Evolutionary conservation across 2,888 invertebrate genomes (phyloP).

Genomic region (Acronicta alni): DNA sequence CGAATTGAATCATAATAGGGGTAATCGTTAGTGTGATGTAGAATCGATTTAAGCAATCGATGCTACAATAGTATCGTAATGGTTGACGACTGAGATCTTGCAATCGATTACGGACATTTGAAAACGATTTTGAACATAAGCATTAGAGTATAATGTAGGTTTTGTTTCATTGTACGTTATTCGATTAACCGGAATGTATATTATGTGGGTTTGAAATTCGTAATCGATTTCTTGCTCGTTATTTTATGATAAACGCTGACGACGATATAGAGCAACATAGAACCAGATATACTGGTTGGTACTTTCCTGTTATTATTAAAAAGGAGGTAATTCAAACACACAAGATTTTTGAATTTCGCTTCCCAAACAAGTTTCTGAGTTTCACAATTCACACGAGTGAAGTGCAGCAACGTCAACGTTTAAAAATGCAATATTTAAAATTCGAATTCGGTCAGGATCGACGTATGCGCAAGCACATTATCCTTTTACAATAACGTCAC

Average conservation of each 20-base stretch:
- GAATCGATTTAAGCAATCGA: conserved; percentile 45
- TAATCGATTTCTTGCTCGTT: conserved; percentile 1
- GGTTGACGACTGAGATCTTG: conserved; percentile 33
- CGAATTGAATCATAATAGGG: conserved; percentile 35
- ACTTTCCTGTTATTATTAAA: too few relatives aligned
- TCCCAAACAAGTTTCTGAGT: not conserved
- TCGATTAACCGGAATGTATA: not conserved
- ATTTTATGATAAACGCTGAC: not conserved
- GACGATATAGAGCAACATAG: too few relatives aligned
- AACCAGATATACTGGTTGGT: too few relatives aligned
- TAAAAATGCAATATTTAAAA: not conserved
- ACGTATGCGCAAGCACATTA: not conserved
- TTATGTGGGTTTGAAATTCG: conserved; percentile 2
- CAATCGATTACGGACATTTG: conserved; percentile 34
- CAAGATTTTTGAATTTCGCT: too few relatives aligned
- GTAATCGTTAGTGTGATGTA: conserved; percentile 23
- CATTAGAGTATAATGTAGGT: conserved; percentile 8
- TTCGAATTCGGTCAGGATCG: conserved; percentile 10
- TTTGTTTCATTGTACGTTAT: conserved; percentile 1
- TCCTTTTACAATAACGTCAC: conserved; percentile 30
- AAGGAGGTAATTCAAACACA: too few relatives aligned
- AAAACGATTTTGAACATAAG: conserved; percentile 7
- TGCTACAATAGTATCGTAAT: conserved; percentile 31
- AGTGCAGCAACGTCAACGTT: not conserved
- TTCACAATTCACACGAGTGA: not conserved